Evolutionary conservation across 2,888 invertebrate genomes (phyloP).

Genomic region (Sphinx pinastri): DNA sequence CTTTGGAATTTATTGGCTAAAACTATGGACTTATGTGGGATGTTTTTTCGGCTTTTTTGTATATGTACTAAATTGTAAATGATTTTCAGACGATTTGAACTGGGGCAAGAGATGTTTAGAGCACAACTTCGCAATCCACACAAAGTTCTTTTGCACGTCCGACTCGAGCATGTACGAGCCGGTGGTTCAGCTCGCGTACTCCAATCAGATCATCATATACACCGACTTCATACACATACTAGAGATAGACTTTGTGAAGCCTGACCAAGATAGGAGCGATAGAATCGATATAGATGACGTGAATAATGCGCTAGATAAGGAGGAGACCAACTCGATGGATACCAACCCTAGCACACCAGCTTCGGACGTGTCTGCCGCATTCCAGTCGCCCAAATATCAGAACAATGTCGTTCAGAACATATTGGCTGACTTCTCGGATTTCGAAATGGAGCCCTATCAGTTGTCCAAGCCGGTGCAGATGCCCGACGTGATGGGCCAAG

Average conservation of each 20-base stretch:
- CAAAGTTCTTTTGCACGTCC: slow-evolving; percentile 94
- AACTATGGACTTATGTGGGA: no score
- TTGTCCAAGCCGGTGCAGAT: slow-evolving; percentile 73
- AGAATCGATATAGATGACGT: slow-evolving; percentile 61
- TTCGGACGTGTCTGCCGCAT: slow-evolving; percentile 70
- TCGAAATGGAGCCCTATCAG: slow-evolving; percentile 81
- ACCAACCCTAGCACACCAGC: slow-evolving; percentile 68
- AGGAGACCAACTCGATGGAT: slow-evolving; percentile 65
- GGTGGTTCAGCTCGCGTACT: slow-evolving; percentile 87
- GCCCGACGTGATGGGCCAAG: slow-evolving; percentile 77
- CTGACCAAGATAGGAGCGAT: slow-evolving; percentile 65
- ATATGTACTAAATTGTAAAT: neutral
- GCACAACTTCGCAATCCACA: slow-evolving; percentile 96
- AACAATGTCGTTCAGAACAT: slow-evolving; percentile 85
- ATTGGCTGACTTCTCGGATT: slow-evolving; percentile 85
- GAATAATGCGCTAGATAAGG: slow-evolving; percentile 66
- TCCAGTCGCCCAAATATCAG: slow-evolving; percentile 80
- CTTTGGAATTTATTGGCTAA: no score
- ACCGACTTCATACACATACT: slow-evolving; percentile 94
- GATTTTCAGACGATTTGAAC: slow-evolving; percentile 76
- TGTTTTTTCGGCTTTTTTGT: no score
- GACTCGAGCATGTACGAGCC: slow-evolving; percentile 91
- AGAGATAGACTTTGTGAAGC: slow-evolving; percentile 83
- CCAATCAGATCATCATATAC: slow-evolving; percentile 91
- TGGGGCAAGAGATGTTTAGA: slow-evolving; percentile 90